phyloP scores from a whole-genome alignment of 2,888 invertebrate species.

The Margaritifera margaritifera region DNA sequence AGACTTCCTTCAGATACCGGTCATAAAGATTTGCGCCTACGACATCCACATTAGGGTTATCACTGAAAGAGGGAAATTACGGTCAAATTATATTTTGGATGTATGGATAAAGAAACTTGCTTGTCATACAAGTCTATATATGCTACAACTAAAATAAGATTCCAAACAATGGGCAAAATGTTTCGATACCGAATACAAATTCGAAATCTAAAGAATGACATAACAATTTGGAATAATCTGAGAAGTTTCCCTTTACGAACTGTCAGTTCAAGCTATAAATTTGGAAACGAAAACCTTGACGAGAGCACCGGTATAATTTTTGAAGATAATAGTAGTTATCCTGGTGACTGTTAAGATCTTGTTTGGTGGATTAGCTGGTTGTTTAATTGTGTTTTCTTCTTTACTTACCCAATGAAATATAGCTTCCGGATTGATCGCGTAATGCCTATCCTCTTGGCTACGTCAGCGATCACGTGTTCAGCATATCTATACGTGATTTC shows the following conservation, averaged over 20 bases:
- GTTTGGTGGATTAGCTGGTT: not conserved
- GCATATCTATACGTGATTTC: conserved; percentile 72
- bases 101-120: no score
- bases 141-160: no score
- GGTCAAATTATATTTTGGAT: no score
- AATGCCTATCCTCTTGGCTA: conserved; percentile 66
- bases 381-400: not conserved
- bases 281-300: not conserved
- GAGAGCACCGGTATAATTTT: not conserved
- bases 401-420: conserved; percentile 71
- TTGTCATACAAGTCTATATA: no score
- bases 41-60: conserved; percentile 71
- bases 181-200: no score
- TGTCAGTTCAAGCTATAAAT: no score
- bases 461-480: conserved; percentile 66
- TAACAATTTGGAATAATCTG: no score
- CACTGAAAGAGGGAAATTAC: conserved; percentile 51
- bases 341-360: not conserved
- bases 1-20: conserved; percentile 48
- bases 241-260: no score
- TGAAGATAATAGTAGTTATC: not conserved
- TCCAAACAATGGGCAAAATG: no score
- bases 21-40: conserved; percentile 72
- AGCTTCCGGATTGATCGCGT: conserved; percentile 65
- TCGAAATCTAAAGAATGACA: no score